Percentiles rank a stretch among this genome's conserved stretches.
phyloP scores from a whole-genome alignment of 2,888 invertebrate genomes.

The Calliopum simillimum region DNA sequence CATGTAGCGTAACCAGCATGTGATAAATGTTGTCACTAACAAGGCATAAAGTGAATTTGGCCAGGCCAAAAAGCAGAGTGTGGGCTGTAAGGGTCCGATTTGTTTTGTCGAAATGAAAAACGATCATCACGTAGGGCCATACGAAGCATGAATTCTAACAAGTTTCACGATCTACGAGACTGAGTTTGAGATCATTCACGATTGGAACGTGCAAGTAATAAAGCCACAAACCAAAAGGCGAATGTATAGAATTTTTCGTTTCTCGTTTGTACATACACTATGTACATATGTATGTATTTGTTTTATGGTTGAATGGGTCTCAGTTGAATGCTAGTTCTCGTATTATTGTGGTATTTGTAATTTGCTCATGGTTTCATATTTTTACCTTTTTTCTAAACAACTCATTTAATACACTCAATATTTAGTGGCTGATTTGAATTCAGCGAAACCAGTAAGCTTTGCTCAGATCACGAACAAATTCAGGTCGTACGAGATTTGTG shows the following conservation, averaged over 20 bases:
- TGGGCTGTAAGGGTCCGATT: neutral
- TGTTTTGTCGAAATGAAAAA: neutral
- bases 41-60: slow-evolving; percentile 46
- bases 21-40: slow-evolving; percentile 53
- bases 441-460: neutral
- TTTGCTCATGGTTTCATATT: neutral
- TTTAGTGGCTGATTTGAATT: neutral
- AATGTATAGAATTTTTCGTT: too few species aligned
- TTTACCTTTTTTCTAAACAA: neutral
- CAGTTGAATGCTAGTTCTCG: neutral
- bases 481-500: neutral
- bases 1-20: slow-evolving; percentile 29
- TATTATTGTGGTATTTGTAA: neutral
- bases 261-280: too few species aligned
- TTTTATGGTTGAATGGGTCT: neutral
- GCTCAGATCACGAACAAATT: neutral
- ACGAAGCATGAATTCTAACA: neutral
- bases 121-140: neutral
- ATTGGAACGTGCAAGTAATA: too few species aligned
- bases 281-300: too few species aligned
- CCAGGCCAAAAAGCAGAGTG: neutral
- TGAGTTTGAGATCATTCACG: neutral
- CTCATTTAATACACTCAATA: neutral
- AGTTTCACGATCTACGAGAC: neutral
- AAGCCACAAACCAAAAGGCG: too few species aligned